Evolutionary conservation across 2,888 invertebrate genomes (phyloP), one percentile per base, ranked within the genome.

Genomic region (Poecilus cupreus): DNA sequence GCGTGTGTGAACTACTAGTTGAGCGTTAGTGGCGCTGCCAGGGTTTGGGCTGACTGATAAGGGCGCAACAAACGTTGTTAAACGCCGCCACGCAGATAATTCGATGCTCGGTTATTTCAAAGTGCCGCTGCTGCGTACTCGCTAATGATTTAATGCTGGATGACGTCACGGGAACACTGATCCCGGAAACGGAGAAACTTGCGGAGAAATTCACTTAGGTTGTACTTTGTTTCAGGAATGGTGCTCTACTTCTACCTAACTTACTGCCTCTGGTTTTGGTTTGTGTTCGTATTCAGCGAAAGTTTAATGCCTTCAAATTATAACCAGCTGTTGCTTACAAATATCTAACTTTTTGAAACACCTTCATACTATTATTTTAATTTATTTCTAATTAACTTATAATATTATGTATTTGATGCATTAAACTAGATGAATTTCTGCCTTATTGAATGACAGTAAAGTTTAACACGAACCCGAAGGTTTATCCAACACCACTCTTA

Each of bases 1-100:
- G 54, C 75, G 75, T 51, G 16, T 37, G 37, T 54, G 54, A 49
- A 18, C 64, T 68, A 54, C 54, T 32, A 37, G 54, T 54, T 54
- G 54, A 18, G 5, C 37, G 26, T 6, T 16, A n/a, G 8, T 5
- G 26, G 64, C 39, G 20, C 32, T 10, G 13, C 54, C 10, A 22
- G 13, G 54, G 16, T 3, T n/a, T 75, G 26, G 51, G 75, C 5
- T n/a, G n/a, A 16, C 46, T 22, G 54, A 26, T 54, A 75, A 75
- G 18, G 37, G 32, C 37, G 51, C 18, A 20, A 32, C 54, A 18
- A 74, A 51, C 74, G 46, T 39, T 70, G 70, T 20, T 20, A n/a
- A 64, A 39, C 39, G 70, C 39, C 32, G 26, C 49, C 51, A 51
- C 13, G 37, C 64, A 24, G 39, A 32, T 68, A 68, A 68, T 68